These are phyloP conservation scores for Drosophila busckii DNA, from an alignment of 1,140 invertebrate genomes.

Conservation along the genomic window DNA sequence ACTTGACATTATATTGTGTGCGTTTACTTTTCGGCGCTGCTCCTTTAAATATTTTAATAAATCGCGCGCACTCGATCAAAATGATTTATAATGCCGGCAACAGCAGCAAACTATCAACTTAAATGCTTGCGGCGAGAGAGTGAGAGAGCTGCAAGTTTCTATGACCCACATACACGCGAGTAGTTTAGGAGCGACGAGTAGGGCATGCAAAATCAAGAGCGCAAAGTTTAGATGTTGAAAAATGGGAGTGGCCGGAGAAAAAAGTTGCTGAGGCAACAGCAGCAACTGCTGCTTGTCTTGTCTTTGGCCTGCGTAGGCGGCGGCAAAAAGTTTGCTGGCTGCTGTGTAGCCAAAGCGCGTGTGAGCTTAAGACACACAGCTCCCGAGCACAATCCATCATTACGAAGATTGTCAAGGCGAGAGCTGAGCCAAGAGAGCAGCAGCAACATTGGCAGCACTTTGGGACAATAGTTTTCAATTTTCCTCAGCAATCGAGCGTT, in stretches of 20 bases:
- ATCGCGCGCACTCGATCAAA: slow-evolving; percentile 57
- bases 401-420: slow-evolving; percentile 25
- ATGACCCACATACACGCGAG: slow-evolving; percentile 48
- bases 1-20: no score
- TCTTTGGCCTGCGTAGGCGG: slow-evolving; percentile 44
- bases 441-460: slow-evolving; percentile 21
- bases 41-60: slow-evolving; percentile 50
- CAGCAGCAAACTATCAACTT: slow-evolving; percentile 25
- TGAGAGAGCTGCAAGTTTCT: slow-evolving; percentile 16
- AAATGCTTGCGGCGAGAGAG: slow-evolving; percentile 24
- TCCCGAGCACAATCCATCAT: slow-evolving; percentile 68
- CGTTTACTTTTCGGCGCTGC: slow-evolving; percentile 3
- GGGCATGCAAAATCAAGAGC: slow-evolving; percentile 63
- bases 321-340: slow-evolving; percentile 53
- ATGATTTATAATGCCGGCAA: slow-evolving; percentile 55
- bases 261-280: no score
- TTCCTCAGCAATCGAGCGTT: slow-evolving; percentile 71
- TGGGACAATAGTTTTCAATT: slow-evolving; percentile 74
- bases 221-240: slow-evolving; percentile 59
- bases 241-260: slow-evolving; percentile 25
- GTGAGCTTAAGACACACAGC: slow-evolving; percentile 64
- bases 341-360: slow-evolving; percentile 36
- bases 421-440: slow-evolving; percentile 2
- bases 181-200: not conserved
- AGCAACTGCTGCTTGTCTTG: slow-evolving; percentile 16